Conservation (phyloP, 2,888 invertebrate genomes). For the Siphlonurus alternatus region DNA sequence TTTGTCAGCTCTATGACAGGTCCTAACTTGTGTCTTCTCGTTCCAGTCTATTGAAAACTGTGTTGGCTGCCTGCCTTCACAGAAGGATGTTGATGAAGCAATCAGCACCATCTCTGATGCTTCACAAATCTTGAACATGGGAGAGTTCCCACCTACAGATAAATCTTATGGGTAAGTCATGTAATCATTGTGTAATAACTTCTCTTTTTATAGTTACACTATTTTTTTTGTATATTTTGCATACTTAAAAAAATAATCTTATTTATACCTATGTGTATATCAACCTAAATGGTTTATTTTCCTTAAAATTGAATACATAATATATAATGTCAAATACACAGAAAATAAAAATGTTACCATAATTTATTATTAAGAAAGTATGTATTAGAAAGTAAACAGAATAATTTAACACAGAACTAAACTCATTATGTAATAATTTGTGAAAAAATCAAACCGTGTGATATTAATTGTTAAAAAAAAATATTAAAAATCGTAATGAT, state of each 20-base stretch:
- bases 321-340: not conserved
- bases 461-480: too few relatives aligned
- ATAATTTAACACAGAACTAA: too few relatives aligned
- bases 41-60: conserved; percentile 43
- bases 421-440: too few relatives aligned
- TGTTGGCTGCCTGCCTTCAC: conserved; percentile 79
- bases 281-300: too few relatives aligned
- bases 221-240: too few relatives aligned
- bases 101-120: conserved; percentile 60
- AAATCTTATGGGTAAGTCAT: conserved; percentile 47
- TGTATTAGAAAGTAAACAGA: too few relatives aligned
- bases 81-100: conserved; percentile 83
- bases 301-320: not conserved
- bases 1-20: not conserved
- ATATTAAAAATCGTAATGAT: not conserved
- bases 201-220: too few relatives aligned
- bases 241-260: too few relatives aligned
- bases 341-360: not conserved
- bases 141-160: conserved; percentile 56
- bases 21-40: conserved; percentile 11
- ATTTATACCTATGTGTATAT: too few relatives aligned
- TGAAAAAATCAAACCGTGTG: too few relatives aligned
- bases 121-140: conserved; percentile 47
- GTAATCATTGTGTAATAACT: not conserved
- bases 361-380: too few relatives aligned